These are phyloP conservation scores for Chelmon rostratus DNA, from an alignment of 2,797 vertebrate species.

Conservation along the genomic window DNA sequence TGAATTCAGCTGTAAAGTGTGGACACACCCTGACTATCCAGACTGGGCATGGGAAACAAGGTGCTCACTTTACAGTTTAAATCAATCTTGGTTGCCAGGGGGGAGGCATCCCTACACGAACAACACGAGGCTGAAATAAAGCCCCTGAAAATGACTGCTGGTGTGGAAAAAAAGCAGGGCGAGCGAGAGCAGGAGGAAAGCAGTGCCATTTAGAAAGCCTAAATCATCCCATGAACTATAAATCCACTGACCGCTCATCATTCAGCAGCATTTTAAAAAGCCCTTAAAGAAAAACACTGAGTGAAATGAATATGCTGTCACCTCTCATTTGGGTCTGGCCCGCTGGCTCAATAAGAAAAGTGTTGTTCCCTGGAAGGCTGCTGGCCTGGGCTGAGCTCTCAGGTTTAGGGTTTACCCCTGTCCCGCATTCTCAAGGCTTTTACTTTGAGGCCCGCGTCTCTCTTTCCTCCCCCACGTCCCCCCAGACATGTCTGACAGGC, in stretches of 20 bases:
- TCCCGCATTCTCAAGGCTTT: constrained; percentile 86
- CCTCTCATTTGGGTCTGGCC: constrained; percentile 86
- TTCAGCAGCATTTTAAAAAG: constrained; percentile 84
- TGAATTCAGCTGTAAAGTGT: constrained; percentile 49
- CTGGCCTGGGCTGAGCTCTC: constrained; percentile 79
- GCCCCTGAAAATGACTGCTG: constrained; percentile 64
- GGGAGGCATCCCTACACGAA: constrained; percentile 61
- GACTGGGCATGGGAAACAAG: constrained; percentile 55
- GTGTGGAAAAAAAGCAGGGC: constrained; percentile 59
- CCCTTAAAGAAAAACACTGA: constrained; percentile 82
- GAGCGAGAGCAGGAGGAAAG: constrained; percentile 62
- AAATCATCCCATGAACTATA: constrained; percentile 82
- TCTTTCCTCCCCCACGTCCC: constrained; percentile 80
- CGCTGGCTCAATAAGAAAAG: constrained; percentile 84
- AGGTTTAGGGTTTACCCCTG: constrained; percentile 86
- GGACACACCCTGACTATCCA: constrained; percentile 66
- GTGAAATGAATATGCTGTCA: constrained; percentile 90
- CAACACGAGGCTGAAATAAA: constrained; percentile 67
- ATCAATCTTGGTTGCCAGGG: constrained; percentile 52
- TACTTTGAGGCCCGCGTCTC: constrained; percentile 84
- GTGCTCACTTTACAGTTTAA: constrained; percentile 67
- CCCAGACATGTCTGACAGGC: constrained; percentile 89
- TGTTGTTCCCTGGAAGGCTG: constrained; percentile 84
- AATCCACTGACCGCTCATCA: constrained; percentile 86
- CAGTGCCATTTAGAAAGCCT: constrained; percentile 76